A percentile compares a stretch with the other conserved stretches of the same genome.
Conservation (phyloP, 2,888 invertebrate genomes). For the Troilus luridus region DNA sequence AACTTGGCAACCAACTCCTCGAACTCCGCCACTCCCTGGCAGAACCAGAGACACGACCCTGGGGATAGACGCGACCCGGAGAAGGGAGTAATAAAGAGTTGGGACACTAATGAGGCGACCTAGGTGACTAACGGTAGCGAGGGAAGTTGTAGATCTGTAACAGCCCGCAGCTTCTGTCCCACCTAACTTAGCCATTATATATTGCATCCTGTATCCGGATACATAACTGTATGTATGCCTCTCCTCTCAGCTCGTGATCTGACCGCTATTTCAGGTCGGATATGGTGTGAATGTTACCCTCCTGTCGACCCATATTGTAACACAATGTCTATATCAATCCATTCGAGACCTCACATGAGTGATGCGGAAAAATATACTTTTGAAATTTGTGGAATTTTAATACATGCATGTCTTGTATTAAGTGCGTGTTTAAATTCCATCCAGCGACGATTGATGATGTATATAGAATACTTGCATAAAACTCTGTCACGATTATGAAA, state of each 20-base stretch:
- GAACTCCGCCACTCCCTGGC: not conserved
- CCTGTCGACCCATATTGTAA: not conserved
- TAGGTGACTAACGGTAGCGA: slow-evolving; percentile 45
- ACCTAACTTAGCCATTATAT: slow-evolving; percentile 20
- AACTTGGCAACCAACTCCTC: not conserved
- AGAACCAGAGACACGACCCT: not conserved
- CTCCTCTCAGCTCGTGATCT: not conserved
- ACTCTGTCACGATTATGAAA: no score
- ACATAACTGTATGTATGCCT: slow-evolving; percentile 32
- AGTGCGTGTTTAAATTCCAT: no score
- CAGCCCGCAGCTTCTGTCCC: slow-evolving; percentile 45
- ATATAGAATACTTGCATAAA: no score
- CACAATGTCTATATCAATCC: not conserved
- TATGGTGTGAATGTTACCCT: not conserved
- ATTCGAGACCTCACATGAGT: not conserved
- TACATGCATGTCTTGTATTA: no score
- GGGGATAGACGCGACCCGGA: not conserved
- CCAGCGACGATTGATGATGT: no score
- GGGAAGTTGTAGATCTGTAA: slow-evolving; percentile 38
- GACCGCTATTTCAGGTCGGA: not conserved
- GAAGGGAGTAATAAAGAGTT: not conserved
- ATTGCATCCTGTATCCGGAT: slow-evolving; percentile 40
- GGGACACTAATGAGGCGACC: slow-evolving; percentile 10
- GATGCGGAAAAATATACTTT: no score
- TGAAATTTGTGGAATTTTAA: no score